phyloP scores from a whole-genome alignment of 2,888 invertebrate genomes.

The Drosophila mercatorum region DNA sequence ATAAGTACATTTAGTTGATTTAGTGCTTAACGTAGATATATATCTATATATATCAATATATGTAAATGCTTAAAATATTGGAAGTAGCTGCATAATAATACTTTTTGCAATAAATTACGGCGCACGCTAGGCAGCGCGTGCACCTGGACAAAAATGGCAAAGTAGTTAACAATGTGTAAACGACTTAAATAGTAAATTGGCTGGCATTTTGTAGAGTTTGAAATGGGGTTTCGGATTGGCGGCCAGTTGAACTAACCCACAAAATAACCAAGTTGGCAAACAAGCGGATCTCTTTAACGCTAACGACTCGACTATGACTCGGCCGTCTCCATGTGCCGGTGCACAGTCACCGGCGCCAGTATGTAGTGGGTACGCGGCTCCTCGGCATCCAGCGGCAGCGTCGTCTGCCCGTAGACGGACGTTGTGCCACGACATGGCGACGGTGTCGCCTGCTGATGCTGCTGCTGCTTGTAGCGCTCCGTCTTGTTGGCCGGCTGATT shows the following conservation, averaged over 20 bases:
- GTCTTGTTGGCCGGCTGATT: slow-evolving; percentile 84
- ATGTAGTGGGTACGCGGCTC: slow-evolving; percentile 86
- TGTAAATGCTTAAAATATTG: slow-evolving; percentile 71
- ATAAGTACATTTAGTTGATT: slow-evolving; percentile 65
- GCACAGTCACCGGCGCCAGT: slow-evolving; percentile 95
- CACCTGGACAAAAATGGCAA: slow-evolving; percentile 69
- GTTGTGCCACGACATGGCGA: slow-evolving; percentile 63
- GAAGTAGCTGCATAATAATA: slow-evolving; percentile 77
- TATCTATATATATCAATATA: slow-evolving; percentile 9
- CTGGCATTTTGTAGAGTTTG: slow-evolving; percentile 55
- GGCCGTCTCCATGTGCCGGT: slow-evolving; percentile 93
- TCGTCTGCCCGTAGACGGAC: slow-evolving; percentile 79
- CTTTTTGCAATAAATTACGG: slow-evolving; percentile 70
- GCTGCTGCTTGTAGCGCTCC: slow-evolving; percentile 67
- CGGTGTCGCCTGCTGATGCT: slow-evolving; percentile 48
- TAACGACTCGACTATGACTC: slow-evolving; percentile 73
- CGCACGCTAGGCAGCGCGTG: slow-evolving; percentile 35
- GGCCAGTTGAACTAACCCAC: slow-evolving; percentile 68
- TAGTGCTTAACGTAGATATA: slow-evolving; percentile 55
- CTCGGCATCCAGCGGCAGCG: slow-evolving; percentile 70
- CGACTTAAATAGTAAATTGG: slow-evolving; percentile 58
- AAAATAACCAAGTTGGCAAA: slow-evolving; percentile 75
- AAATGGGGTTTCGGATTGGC: background rate
- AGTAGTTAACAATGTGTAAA: slow-evolving; percentile 57
- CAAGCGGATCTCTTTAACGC: slow-evolving; percentile 62